Percentiles rank a stretch among this genome's conserved stretches.
Conservation (phyloP, 2,797 vertebrate species). For the Artibeus jamaicensis region DNA sequence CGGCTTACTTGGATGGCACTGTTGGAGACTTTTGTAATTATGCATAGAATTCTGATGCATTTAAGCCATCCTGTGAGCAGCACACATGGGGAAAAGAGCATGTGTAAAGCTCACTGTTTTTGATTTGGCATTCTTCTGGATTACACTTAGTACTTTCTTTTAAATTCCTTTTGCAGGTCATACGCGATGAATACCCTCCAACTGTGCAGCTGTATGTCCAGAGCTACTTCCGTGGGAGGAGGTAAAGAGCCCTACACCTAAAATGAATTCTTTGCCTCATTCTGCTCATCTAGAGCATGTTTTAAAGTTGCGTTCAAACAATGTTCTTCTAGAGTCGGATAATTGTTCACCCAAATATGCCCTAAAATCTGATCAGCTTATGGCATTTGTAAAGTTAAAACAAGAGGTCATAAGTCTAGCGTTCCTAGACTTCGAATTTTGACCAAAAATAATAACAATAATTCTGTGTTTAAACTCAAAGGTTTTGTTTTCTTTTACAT, state of each 20-base stretch:
- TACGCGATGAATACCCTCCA: not conserved
- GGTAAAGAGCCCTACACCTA: not conserved
- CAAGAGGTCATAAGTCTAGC: not conserved
- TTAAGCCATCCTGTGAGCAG: not conserved
- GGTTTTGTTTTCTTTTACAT: not conserved
- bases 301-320: not conserved
- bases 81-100: not conserved
- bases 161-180: not conserved
- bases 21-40: not conserved
- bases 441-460: not conserved
- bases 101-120: not conserved
- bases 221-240: not conserved
- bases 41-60: not conserved
- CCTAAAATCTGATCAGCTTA: not conserved
- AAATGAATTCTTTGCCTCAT: not conserved
- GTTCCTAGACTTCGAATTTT: not conserved
- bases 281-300: not conserved
- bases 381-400: not conserved
- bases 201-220: not conserved
- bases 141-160: not conserved
- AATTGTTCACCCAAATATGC: not conserved
- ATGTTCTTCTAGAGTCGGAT: not conserved
- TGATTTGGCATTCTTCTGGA: not conserved
- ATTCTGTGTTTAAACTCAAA: not conserved
- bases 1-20: not conserved